phyloP scores from a whole-genome alignment of 2,797 vertebrate species.

The Esox masquinongy region DNA sequence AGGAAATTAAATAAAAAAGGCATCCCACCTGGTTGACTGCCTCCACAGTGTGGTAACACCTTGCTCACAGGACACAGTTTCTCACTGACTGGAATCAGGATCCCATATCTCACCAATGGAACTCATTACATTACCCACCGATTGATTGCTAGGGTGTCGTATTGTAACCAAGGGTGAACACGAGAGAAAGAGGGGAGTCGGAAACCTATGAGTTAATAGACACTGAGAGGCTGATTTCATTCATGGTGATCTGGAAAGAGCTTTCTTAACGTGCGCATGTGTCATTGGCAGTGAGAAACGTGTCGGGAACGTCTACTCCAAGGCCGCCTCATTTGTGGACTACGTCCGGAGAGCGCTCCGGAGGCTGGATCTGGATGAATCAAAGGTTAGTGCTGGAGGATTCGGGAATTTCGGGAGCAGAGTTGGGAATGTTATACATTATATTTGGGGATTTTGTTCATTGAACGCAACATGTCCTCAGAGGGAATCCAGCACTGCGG shows the following conservation, averaged over 20 bases:
- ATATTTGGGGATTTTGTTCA: no score
- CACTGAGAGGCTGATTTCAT: constrained; percentile 10
- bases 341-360: constrained; percentile 87
- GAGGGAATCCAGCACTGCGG: background rate
- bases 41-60: no score
- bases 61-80: background rate
- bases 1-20: no score
- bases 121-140: constrained; percentile 11
- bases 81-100: constrained; percentile 24
- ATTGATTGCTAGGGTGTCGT: constrained; percentile 22
- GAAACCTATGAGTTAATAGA: constrained; percentile 12
- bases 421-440: constrained; percentile 3
- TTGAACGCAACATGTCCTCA: background rate
- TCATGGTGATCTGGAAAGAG: background rate
- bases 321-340: constrained; percentile 88
- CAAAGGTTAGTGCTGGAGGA: constrained; percentile 74
- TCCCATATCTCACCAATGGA: constrained; percentile 32
- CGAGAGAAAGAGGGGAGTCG: background rate
- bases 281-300: constrained; percentile 74
- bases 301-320: constrained; percentile 93
- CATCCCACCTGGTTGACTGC: no score
- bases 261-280: background rate
- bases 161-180: constrained; percentile 7
- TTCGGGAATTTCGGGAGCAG: constrained; percentile 2
- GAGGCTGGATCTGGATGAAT: constrained; percentile 89